phyloP scores from a whole-genome alignment of 2,113 vertebrate species.

The Chamaea fasciata region DNA sequence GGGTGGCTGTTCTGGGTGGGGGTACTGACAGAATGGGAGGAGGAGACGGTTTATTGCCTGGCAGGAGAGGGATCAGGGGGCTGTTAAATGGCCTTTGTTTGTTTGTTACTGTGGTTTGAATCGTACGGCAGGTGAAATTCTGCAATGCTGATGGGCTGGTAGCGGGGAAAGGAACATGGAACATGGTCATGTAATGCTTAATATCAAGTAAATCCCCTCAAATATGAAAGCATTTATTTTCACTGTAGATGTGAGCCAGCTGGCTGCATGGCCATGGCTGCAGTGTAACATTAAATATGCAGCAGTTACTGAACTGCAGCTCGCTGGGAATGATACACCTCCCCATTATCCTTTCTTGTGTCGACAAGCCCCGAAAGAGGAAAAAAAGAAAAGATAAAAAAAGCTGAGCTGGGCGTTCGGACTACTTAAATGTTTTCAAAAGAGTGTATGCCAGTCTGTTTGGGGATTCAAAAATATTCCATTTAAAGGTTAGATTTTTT shows the following conservation, averaged over 20 bases:
- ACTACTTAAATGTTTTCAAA: background rate
- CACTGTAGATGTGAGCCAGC: background rate
- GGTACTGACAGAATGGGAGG: background rate
- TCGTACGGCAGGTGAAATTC: background rate
- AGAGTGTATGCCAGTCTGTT: background rate
- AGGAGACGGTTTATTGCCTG: background rate
- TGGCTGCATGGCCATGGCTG: background rate
- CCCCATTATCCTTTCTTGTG: conserved; percentile 7
- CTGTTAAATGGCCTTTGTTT: background rate
- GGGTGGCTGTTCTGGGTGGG: background rate
- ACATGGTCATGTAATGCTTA: background rate
- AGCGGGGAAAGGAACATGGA: background rate
- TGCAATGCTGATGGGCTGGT: background rate
- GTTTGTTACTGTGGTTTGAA: background rate
- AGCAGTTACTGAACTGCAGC: conserved; percentile 18
- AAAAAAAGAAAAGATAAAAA: background rate
- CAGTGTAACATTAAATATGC: conserved; percentile 27
- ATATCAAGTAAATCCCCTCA: background rate
- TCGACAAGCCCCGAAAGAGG: background rate
- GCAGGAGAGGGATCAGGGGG: background rate
- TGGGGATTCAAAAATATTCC: background rate
- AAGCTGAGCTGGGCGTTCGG: background rate
- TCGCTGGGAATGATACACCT: background rate
- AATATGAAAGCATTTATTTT: background rate
- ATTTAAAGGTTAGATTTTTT: background rate